Evolutionary conservation across 2,797 vertebrate species (phyloP), one percentile per base, ranked within the genome.

Genomic region (Tympanoctomys barrerae): DNA sequence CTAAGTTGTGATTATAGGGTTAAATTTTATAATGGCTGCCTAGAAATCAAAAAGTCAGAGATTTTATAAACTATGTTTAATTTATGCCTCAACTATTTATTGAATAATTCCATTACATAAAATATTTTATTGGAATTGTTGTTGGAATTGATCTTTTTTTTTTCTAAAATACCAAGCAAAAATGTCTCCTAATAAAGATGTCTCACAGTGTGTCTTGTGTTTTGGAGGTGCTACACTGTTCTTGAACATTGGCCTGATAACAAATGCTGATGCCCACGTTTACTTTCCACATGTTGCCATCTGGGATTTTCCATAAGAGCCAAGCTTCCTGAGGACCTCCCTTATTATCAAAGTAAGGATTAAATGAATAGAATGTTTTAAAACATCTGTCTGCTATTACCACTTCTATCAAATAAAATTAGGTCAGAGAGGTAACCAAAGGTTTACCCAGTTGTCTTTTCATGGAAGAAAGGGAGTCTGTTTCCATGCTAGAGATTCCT

Each of bases 281-380:
- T 22, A 71, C 26, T 79, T 91, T 77, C 46, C 2, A 36, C 28
- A 39, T 70, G 2, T 78, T 81, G 24, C 93, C 82, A 86, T 36
- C 75, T 11, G 26, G 83, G 79, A 86, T 78, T 83, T 80, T 95
- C 59, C 64, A 57, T 24, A 81, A 94, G 42, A 90, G 80, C 79
- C 19, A 7, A 7, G 66, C 70, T 91, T 94, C 59, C 84, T 39
- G 19, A 70, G 8, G 24, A 24, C 71, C 36, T 90, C 66, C 78
- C 54, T 89, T 87, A 84, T 80, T 54, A 71, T 61, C 70, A 87
- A 94, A 31, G 26, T 90, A 54, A 95, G 78, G 49, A 57, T 77
- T 71, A 92, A 95, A 81, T 28, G 90, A 90, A 71, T 8, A 5
- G 52, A 59, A 66, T 26, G 5, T 46, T 85, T 94, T 83, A 33